Evolutionary conservation across 2,113 vertebrate species (phyloP), one percentile per base, ranked within the genome.

Genomic region (Sylvilagus bachmani): DNA sequence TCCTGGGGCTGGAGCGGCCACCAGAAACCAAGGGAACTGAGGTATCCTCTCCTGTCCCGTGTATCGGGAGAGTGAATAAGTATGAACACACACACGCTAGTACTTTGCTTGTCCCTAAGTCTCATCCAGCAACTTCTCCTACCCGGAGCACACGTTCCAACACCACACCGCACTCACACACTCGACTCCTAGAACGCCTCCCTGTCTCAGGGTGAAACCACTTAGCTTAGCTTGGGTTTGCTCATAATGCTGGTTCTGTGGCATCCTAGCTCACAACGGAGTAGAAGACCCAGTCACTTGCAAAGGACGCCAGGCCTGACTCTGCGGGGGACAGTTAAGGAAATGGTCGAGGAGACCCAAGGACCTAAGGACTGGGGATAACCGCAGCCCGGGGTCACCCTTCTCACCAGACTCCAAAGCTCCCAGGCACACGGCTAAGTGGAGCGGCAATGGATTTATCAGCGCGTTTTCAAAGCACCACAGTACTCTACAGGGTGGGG

Each of bases 231-330:
- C 27, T 83, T 90, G 55, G 31, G 81, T 66, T 93, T 29, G 25
- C 84, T 80, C 91, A 79, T 87, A 80, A n/a, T 78, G 90, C 75
- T 91, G 70, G 29, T 80, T 85, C 78, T 96, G 55, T 81, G 70
- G 73, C 79, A 90, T 92, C 75, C 51, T 83, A 44, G 31, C 2
- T 74, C 55, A 62, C 55, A 79, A 62, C 67, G 86, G 62, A 87
- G 67, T 73, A 85, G 93, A 96, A 93, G 83, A 94, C 86, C 58
- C 31, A 74, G 21, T 64, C 86, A 61, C 3, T 17, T 58, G 27
- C 81, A 81, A 91, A 88, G 55, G 38, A 78, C 27, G 38, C 38
- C 58, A 69, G 61, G 79, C 53, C 70, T 89, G 61, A 77, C n/a
- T 85, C n/a, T 85, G 38, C n/a, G 19, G 10, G 19, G 53, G 66